Conservation (phyloP, 2,797 vertebrate genomes). For the Sternarchorhynchus goeldii region DNA sequence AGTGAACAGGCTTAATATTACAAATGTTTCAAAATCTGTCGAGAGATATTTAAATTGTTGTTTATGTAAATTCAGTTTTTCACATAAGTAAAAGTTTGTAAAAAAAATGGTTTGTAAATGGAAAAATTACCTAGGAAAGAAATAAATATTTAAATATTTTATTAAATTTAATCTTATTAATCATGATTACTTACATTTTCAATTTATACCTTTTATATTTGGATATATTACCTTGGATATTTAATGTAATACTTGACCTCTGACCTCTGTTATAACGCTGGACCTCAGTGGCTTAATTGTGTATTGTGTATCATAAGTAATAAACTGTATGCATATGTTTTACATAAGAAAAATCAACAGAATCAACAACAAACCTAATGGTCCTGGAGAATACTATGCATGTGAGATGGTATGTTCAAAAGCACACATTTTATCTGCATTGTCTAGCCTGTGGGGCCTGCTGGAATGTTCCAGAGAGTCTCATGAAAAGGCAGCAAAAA, state of each 20-base stretch:
- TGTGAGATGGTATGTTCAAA: neutral
- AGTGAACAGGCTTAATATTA: too few species aligned
- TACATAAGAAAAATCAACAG: neutral
- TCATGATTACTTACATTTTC: too few species aligned
- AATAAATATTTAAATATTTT: too few species aligned
- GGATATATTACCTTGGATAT: neutral
- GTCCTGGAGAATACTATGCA: neutral
- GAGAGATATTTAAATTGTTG: too few species aligned
- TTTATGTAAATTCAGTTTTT: too few species aligned
- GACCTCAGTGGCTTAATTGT: neutral
- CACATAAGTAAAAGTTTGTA: too few species aligned
- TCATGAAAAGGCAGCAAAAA: constrained; percentile 2
- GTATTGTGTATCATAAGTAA: neutral
- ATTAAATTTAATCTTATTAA: too few species aligned
- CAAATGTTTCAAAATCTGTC: too few species aligned
- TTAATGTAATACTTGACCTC: neutral
- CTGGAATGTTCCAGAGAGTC: constrained; percentile 20
- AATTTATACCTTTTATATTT: neutral
- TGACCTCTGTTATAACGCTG: neutral
- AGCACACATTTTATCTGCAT: neutral
- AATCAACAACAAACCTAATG: neutral
- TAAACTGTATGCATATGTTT: neutral
- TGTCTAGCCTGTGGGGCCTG: neutral
- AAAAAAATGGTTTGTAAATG: too few species aligned
- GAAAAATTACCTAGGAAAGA: too few species aligned